Percentiles rank a stretch among this genome's conserved stretches.
Conservation (phyloP, 1,140 invertebrate species). For the Conus betulinus region DNA sequence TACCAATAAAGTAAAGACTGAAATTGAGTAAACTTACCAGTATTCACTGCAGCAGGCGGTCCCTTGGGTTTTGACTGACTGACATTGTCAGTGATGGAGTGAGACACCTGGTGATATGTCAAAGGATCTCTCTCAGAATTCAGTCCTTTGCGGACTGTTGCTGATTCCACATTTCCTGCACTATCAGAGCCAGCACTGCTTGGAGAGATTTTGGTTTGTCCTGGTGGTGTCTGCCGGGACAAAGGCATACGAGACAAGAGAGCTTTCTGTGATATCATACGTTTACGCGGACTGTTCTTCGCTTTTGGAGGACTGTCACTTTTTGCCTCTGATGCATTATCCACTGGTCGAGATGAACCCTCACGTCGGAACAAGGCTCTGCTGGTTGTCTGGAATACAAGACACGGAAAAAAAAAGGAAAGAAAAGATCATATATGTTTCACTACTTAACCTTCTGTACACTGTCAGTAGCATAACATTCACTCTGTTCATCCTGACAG, state of each 20-base stretch:
- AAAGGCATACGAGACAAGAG: slow-evolving; percentile 27
- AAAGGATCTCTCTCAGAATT: not conserved
- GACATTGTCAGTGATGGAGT: not conserved
- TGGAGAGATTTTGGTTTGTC: not conserved
- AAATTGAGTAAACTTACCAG: not conserved
- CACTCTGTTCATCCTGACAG: too few species aligned
- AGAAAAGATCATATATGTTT: too few species aligned
- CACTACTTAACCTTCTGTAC: too few species aligned
- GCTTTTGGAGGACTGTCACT: not conserved
- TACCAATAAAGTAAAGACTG: not conserved
- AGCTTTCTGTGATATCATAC: slow-evolving; percentile 29
- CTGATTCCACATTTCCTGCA: not conserved
- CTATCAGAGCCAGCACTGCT: too few species aligned
- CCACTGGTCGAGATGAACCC: not conserved
- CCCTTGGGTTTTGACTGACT: not conserved
- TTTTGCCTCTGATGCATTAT: not conserved
- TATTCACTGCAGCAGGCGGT: not conserved
- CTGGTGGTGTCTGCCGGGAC: not conserved
- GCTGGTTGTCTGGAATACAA: not conserved
- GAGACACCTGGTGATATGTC: not conserved
- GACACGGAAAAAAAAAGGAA: too few species aligned
- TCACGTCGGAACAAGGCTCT: not conserved
- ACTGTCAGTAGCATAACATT: too few species aligned
- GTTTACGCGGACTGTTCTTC: not conserved
- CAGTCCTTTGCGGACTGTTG: not conserved